These are phyloP conservation scores for Nycteola revayana DNA, from an alignment of 2,888 invertebrate genomes.

Conservation along the genomic window DNA sequence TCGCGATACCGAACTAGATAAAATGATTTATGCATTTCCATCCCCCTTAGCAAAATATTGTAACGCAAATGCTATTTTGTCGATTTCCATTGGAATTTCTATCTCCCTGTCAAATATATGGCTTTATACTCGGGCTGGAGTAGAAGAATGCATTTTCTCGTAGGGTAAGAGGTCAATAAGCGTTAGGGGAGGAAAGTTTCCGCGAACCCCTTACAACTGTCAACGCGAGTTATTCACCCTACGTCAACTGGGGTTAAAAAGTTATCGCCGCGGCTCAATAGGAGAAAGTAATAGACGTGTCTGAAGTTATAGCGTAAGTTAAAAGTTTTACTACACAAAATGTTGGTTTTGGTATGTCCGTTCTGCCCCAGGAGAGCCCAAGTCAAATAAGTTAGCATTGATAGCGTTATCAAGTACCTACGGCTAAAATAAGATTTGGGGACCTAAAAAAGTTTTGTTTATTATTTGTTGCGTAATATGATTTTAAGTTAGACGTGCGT, in stretches of 20 bases:
- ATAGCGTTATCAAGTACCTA: conserved; percentile 25
- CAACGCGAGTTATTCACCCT: conserved; percentile 70
- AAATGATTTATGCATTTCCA: conserved; percentile 35
- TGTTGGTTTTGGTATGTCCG: conserved; percentile 31
- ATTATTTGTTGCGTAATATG: too few relatives aligned
- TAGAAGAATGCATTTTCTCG: conserved; percentile 60
- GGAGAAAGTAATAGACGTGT: conserved; percentile 64
- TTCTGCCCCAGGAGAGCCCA: conserved; percentile 19
- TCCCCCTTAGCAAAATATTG: conserved; percentile 40
- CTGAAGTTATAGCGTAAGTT: conserved; percentile 43
- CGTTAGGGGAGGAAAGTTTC: conserved; percentile 56
- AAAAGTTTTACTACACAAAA: conserved; percentile 40
- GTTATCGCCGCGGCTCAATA: conserved; percentile 60
- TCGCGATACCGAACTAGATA: conserved; percentile 21
- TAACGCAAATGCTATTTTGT: conserved; percentile 47
- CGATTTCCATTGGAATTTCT: conserved; percentile 55
- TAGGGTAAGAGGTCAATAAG: conserved; percentile 67
- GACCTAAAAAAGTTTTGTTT: too few relatives aligned
- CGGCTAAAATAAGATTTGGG: conserved; percentile 19
- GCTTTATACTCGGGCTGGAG: conserved; percentile 43
- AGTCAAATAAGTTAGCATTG: conserved; percentile 28
- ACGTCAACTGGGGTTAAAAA: conserved; percentile 71
- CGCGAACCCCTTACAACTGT: conserved; percentile 64
- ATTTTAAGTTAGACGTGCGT: too few relatives aligned
- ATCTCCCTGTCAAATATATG: conserved; percentile 44